Evolutionary conservation across 2,113 vertebrate species (phyloP).

Genomic region (Phylloscopus trochilus): DNA sequence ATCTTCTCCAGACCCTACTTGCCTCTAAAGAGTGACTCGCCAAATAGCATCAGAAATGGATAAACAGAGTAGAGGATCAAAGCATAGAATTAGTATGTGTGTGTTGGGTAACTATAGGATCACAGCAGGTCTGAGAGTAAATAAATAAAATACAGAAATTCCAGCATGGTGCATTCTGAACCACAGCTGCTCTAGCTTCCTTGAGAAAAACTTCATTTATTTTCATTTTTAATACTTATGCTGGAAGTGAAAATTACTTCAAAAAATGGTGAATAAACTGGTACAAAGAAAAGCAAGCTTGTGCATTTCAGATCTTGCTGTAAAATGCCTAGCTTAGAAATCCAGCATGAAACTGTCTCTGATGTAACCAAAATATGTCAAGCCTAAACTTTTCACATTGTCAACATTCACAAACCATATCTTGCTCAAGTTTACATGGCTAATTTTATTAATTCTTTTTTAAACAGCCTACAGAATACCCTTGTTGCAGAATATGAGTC

Average conservation of each 20-base stretch:
- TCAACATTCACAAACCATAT: neutral
- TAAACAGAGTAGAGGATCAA: neutral
- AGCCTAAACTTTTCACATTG: neutral
- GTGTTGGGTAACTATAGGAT: neutral
- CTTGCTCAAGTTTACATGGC: neutral
- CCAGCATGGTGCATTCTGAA: neutral
- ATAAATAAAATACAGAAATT: neutral
- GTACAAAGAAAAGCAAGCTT: neutral
- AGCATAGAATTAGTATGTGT: neutral
- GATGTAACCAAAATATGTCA: neutral
- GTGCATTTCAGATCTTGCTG: neutral
- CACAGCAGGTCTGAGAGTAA: neutral
- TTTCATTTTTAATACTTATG: slow-evolving; percentile 16
- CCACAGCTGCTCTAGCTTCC: neutral
- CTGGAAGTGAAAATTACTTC: neutral
- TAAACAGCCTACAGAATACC: neutral
- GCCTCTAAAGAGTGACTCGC: neutral
- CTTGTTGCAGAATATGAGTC: neutral
- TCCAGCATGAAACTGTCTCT: neutral
- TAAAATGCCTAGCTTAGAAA: neutral
- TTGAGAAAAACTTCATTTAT: neutral
- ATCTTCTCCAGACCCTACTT: neutral
- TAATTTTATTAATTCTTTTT: neutral
- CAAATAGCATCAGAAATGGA: neutral
- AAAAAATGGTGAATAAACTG: neutral